phyloP scores from a whole-genome alignment of 2,888 invertebrate genomes.

The Erebia epiphron region DNA sequence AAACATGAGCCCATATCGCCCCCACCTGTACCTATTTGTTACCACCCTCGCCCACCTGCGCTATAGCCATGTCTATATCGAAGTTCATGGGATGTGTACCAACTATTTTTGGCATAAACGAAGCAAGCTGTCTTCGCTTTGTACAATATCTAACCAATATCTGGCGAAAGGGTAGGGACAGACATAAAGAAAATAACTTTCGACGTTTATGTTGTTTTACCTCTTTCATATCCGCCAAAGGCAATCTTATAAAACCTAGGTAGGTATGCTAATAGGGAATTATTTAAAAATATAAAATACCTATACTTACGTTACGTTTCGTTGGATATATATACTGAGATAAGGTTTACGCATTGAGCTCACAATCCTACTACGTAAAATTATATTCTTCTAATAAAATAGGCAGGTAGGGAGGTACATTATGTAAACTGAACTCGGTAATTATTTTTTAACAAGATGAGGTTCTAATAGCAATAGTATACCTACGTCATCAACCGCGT shows the following conservation, averaged over 20 bases:
- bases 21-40: constrained; percentile 61
- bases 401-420: too few relatives aligned
- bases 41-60: constrained; percentile 54
- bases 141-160: constrained; percentile 44
- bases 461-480: too few relatives aligned
- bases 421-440: too few relatives aligned
- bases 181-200: constrained; percentile 37
- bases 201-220: constrained; percentile 28
- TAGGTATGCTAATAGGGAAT: neutral
- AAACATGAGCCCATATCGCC: constrained; percentile 68
- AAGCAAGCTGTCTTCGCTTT: constrained; percentile 31
- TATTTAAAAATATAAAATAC: neutral
- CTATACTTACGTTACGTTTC: too few relatives aligned
- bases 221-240: constrained; percentile 22
- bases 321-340: too few relatives aligned
- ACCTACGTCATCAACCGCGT: too few relatives aligned
- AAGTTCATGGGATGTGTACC: constrained; percentile 41
- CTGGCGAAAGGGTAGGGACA: constrained; percentile 42
- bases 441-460: too few relatives aligned
- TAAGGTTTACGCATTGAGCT: too few relatives aligned
- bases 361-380: too few relatives aligned
- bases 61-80: constrained; percentile 44
- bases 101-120: constrained; percentile 40
- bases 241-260: constrained; percentile 5
- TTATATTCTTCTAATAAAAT: too few relatives aligned